Evolutionary conservation across 2,888 invertebrate species (phyloP).

Genomic region (Himalopsyche tibetana): DNA sequence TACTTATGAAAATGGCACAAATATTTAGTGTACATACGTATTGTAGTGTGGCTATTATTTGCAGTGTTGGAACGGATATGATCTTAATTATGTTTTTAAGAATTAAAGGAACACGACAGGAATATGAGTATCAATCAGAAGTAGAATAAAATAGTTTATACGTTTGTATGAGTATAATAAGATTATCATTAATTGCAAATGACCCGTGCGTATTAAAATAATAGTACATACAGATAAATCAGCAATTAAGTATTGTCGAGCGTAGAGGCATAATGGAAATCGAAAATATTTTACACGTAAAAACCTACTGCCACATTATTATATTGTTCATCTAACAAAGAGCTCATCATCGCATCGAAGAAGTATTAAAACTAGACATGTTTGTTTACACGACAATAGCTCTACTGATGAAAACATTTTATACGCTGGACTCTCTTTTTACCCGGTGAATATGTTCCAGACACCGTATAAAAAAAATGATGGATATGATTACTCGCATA

Average conservation of each 20-base stretch:
- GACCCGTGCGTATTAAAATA: neutral
- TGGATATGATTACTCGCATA: too few relatives aligned
- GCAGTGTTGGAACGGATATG: constrained; percentile 14
- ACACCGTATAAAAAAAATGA: too few relatives aligned
- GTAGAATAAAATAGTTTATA: neutral
- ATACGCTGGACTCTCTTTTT: too few relatives aligned
- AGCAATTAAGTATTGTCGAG: neutral
- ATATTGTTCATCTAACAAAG: too few relatives aligned
- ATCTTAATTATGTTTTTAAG: neutral
- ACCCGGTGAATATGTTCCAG: too few relatives aligned
- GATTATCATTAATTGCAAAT: neutral
- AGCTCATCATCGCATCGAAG: too few relatives aligned
- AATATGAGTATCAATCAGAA: neutral
- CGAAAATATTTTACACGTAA: neutral
- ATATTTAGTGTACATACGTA: constrained; percentile 7
- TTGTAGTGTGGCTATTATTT: neutral
- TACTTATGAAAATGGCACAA: constrained; percentile 11
- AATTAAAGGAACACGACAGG: constrained; percentile 24
- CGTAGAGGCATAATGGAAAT: neutral
- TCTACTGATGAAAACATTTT: too few relatives aligned
- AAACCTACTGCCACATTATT: constrained; percentile 1
- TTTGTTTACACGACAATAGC: too few relatives aligned
- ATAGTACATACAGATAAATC: neutral
- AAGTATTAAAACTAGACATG: too few relatives aligned
- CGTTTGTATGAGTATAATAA: neutral